These are phyloP conservation scores for Aphelinus certus DNA, from an alignment of 1,140 invertebrate genomes.

Conservation along the genomic window DNA sequence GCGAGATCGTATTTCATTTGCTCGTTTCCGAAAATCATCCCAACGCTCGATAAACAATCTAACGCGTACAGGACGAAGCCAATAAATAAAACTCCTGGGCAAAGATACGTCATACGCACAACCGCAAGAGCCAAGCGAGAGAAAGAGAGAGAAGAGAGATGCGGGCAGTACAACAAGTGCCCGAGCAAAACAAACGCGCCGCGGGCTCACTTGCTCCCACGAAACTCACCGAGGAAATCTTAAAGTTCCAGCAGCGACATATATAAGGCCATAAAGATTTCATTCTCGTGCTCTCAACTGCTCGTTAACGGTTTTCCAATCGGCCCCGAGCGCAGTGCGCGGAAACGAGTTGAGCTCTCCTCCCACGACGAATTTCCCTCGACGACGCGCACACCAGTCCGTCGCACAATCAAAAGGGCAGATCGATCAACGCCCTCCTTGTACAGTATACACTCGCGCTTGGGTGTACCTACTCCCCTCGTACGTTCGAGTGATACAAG, in stretches of 20 bases:
- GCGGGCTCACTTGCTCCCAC: not conserved
- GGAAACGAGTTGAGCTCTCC: constrained; percentile 3
- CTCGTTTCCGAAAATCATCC: no score
- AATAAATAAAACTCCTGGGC: no score
- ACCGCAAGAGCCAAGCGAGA: no score
- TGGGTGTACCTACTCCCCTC: no score
- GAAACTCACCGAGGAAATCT: constrained; percentile 14
- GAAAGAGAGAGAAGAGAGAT: no score
- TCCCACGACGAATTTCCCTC: constrained; percentile 20
- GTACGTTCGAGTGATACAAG: no score
- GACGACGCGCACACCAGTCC: not conserved
- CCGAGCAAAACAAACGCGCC: not conserved
- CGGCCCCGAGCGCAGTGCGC: not conserved
- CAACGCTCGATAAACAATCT: no score
- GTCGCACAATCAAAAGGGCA: not conserved
- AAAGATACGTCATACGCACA: no score
- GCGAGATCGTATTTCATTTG: no score
- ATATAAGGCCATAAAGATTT: constrained; percentile 23
- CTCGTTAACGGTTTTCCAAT: constrained; percentile 27
- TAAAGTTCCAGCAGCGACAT: not conserved
- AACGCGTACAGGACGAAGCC: no score
- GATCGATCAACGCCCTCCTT: constrained; percentile 1
- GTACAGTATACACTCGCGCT: no score
- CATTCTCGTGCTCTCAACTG: not conserved
- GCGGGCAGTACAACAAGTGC: no score